Evolutionary conservation across 2,888 invertebrate species (phyloP), one percentile per base, ranked within the genome.

Genomic region (Gibbula magus): DNA sequence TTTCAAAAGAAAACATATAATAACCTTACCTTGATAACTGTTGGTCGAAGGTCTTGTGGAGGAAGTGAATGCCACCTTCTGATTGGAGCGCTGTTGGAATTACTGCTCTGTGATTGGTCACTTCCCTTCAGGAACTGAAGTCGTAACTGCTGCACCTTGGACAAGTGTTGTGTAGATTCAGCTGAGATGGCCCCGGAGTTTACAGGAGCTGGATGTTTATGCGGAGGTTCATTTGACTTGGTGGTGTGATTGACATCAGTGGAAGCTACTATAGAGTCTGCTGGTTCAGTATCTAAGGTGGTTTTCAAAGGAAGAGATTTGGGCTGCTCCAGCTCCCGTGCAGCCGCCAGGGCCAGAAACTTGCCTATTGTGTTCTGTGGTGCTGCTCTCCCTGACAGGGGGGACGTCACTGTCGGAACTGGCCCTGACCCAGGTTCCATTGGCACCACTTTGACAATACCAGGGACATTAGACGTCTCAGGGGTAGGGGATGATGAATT

Each of bases 61-160:
- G 85, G 85, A 25, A 85, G 80, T 13, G 85, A 85, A 35, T 84
- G 83, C 85, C 83, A 84, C 35, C 85, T 79, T 45, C 83, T 74
- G 77, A 85, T 70, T 0, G 79, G 78, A 35, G 78, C 67, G 8
- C 75, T 29, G 16, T 70, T 39, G 52, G 73, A 29, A 18, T 74
- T 52, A 4, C 39, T 56, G 39, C 53, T 18, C 16, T 67, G 25
- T 10, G 76, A 73, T n/a, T 53, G n/a, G 51, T 81, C 70, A 52
- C 81, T 82, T 25, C 81, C 78, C 67, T 56, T 70, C 13, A 78
- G 67, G 77, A 85, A 85, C 81, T 85, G 84, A n/a, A 78, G 79
- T 16, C 84, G 76, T 16, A 85, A 76, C 32, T 80, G 70, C 35
- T 80, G 83, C 52, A 85, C 85, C 54, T 82, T 74, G 2, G 83